Evolutionary conservation across 92 coral and sea anemone species (phyloP).

Genomic region (Phymanthus crucifer): DNA sequence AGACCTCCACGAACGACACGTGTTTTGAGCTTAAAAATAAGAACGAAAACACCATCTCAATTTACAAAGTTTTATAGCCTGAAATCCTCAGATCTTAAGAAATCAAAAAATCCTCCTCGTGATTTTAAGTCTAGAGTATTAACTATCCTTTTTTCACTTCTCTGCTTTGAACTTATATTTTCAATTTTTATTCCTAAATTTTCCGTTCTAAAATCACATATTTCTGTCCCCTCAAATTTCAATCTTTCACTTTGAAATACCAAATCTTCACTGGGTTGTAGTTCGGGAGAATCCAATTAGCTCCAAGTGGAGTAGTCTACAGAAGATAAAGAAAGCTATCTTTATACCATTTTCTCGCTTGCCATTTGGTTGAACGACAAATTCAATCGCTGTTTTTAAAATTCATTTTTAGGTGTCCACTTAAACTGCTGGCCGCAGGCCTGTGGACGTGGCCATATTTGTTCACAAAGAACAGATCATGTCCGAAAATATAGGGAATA

Average conservation of each 20-base stretch:
- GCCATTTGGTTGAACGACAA: not conserved
- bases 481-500: not conserved
- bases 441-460: not conserved
- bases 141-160: no score
- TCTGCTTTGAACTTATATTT: no score
- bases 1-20: constrained; percentile 7
- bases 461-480: not conserved
- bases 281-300: no score
- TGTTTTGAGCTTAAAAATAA: constrained; percentile 1
- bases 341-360: not conserved
- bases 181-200: no score
- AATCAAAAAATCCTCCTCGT: no score
- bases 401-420: not conserved
- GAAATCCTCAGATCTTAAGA: no score
- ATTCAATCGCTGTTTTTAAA: not conserved
- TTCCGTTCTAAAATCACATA: no score
- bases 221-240: no score
- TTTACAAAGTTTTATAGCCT: not conserved
- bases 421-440: not conserved
- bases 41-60: not conserved
- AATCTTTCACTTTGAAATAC: no score
- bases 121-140: no score
- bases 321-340: not conserved
- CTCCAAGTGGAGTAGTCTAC: not conserved
- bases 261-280: no score